Base-by-base conservation (phyloP, 2,113 vertebrate species). In the Bombycilla garrulus region DNA sequence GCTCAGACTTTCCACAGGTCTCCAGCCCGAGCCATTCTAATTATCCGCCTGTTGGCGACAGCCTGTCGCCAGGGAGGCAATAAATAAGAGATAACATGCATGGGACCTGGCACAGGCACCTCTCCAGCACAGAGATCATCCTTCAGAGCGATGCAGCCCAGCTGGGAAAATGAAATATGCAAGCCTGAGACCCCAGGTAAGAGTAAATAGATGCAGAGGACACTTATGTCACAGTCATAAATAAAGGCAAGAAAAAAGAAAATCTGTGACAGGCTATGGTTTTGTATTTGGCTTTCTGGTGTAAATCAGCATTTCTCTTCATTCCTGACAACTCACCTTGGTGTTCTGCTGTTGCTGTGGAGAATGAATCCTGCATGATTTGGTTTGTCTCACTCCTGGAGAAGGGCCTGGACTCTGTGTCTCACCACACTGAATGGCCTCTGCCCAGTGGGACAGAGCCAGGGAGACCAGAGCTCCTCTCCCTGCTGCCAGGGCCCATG, bases 31-130 rank as follows among this genome's bases (percentile, higher is more conserved):
- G 86, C 74, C 91, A 61, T 48, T 91, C 85, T 72, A 97, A 95
- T 94, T 74, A 95, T 64, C 89, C 0, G 72, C 81, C 92, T 82
- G 83, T 57, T 94, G 93, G 92, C 35, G 51, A 82, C 91, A 90
- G 81, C 15, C 17, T 36, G 78, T 19, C 78, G 6, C 92, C 86
- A 86, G 91, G 85, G 91, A 97, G 86, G 92, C 89, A 84, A 92
- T 94, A 95, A 94, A 91, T 92, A 86, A 95, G 83, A 48, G 70
- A 88, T 81, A 94, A 81, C 64, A 54, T 81, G 81, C 83, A 33
- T 82, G 90, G 76, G 79, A 66, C 62, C 77, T 93, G 93, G 88
- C 92, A 87, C 92, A 77, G 31, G 15, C 23, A 81, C 89, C 88
- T 91, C 93, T 36, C 18, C 86, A 81, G 86, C 57, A 71, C 45